Evolutionary conservation across 23 tunicate species (phyloP).

Genomic region (Styela clava): DNA sequence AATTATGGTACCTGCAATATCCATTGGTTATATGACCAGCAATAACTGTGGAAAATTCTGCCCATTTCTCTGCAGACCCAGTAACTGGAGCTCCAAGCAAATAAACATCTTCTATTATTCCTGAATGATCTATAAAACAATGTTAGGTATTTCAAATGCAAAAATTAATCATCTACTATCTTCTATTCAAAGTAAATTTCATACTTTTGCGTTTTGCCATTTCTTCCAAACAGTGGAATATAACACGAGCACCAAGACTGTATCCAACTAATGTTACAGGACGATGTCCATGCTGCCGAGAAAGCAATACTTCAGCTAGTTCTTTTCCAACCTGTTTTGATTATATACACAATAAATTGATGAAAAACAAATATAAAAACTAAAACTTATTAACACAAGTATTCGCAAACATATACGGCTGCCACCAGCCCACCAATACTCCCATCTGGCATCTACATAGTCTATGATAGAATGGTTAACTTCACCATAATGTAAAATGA

Average conservation of each 20-base stretch:
- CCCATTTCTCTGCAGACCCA: slow-evolving; percentile 80
- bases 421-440: no score
- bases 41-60: slow-evolving; percentile 57
- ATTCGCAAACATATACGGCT: background rate
- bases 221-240: slow-evolving; percentile 87
- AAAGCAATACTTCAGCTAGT: slow-evolving; percentile 80
- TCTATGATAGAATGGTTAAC: no score
- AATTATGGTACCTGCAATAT: slow-evolving; percentile 75
- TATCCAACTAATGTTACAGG: slow-evolving; percentile 95
- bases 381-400: background rate
- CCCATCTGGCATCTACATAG: no score
- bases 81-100: slow-evolving; percentile 87
- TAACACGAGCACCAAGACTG: slow-evolving; percentile 88
- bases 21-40: slow-evolving; percentile 93
- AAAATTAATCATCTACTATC: background rate
- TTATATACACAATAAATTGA: background rate
- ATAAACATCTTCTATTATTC: slow-evolving; percentile 84
- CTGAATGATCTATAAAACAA: slow-evolving; percentile 64
- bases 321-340: slow-evolving; percentile 93
- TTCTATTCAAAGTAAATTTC: no score
- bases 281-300: slow-evolving; percentile 91
- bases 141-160: no score
- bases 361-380: no score
- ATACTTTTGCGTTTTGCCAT: slow-evolving; percentile 81
- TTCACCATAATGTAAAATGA: no score